Base-by-base conservation (phyloP, 2,888 invertebrate species). In the Acleris emargana region DNA sequence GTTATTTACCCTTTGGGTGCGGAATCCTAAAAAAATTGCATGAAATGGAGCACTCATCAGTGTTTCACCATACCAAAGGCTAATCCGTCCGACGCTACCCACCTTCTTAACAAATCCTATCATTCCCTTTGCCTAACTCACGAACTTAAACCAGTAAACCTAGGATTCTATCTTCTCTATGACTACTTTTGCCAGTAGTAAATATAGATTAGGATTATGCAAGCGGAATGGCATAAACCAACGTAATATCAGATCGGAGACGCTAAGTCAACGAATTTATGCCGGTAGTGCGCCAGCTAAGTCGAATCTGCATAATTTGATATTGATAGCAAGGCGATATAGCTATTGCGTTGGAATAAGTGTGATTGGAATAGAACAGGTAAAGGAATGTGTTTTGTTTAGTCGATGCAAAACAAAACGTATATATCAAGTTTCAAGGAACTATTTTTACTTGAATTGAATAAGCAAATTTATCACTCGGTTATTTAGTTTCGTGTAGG, bases 261-360 rank as follows among this genome's bases (percentile, higher is more conserved):
- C 50, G 66, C 47, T 66, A 60, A 66, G 64, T 57, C 60, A 61
- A 60, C 50, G 45, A 60, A 64, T 55, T 64, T 64, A 54, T 64
- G 51, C 28, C 45, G 22, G 43, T 16, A 51, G 59, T 47, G 45
- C 45, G 25, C 17, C 47, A 16, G 47, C 51, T 49, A 47, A 55
- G 42, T 18, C 62, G 64, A 58, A 77, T 82, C 76, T 76, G 72
- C 83, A 83, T 83, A 82, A 83, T 81, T 79, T 77, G 77, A 77
- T 77, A 76, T 74, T 78, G 81, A 82, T 80, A 77, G 71, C 70
- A 68, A 61, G 57, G 67, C 45, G 43, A 22, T 22, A 42, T 54
- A 18, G 57, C 9, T 25, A 25, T 7, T 43, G 11, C 43, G 25
- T 57, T 45, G 38, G 20, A 54, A 54, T 54, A 42, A 42, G 20